phyloP scores from a whole-genome alignment of 2,797 vertebrate genomes.

The Harpagifer antarcticus region DNA sequence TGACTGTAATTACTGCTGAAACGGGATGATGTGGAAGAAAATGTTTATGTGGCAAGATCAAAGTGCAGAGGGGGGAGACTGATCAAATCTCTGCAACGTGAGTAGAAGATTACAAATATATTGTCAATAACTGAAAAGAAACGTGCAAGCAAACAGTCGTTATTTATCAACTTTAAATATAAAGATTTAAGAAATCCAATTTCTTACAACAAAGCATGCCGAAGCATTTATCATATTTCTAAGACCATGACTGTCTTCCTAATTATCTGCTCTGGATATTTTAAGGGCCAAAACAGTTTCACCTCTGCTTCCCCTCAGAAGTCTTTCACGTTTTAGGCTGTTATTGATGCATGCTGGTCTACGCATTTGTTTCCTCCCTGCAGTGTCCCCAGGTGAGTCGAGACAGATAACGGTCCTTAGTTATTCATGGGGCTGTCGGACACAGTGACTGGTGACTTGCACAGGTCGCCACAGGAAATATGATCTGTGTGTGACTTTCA shows the following conservation, averaged over 20 bases:
- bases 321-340: conserved; percentile 53
- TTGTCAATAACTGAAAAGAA: neutral
- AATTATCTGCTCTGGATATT: conserved; percentile 18
- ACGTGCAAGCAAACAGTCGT: neutral
- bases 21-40: neutral
- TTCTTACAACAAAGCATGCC: neutral
- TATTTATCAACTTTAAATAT: neutral
- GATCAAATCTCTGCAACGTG: neutral
- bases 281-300: conserved; percentile 44
- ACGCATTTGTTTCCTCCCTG: conserved; percentile 74
- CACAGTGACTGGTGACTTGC: conserved; percentile 73
- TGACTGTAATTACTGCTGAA: neutral
- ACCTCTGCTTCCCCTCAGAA: conserved; percentile 40
- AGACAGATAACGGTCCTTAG: conserved; percentile 70
- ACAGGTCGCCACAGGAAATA: conserved; percentile 57
- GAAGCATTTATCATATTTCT: conserved; percentile 2
- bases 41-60: neutral
- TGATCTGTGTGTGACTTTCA: conserved; percentile 40
- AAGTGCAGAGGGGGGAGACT: neutral
- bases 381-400: conserved; percentile 63
- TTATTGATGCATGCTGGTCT: conserved; percentile 66
- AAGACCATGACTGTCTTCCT: neutral
- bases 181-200: neutral
- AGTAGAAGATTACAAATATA: conserved; percentile 1
- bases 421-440: conserved; percentile 81